A percentile compares a stretch with the other conserved stretches of the same genome.
These are phyloP conservation scores for Ypsolopha scabrella DNA, from an alignment of 2,888 invertebrate genomes.

Conservation along the genomic window DNA sequence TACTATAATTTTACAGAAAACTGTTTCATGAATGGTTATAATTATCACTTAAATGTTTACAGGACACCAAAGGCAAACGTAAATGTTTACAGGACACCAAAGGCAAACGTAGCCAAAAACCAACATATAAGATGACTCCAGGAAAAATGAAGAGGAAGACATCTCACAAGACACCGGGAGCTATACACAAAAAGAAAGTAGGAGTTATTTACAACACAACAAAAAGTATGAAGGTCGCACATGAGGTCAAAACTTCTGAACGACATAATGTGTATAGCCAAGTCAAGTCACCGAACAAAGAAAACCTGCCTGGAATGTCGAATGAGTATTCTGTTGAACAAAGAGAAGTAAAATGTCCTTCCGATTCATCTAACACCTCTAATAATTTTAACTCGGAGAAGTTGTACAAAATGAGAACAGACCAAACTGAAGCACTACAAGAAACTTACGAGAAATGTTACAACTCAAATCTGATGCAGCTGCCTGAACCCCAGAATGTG, in stretches of 20 bases:
- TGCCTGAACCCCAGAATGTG: conserved; percentile 23
- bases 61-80: too few relatives aligned
- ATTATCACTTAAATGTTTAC: background rate
- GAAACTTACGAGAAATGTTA: conserved; percentile 46
- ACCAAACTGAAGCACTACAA: conserved; percentile 25
- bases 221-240: conserved; percentile 33
- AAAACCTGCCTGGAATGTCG: conserved; percentile 24
- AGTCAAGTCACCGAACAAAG: conserved; percentile 28
- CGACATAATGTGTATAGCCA: conserved; percentile 19
- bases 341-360: conserved; percentile 37
- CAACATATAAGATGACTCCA: conserved; percentile 45
- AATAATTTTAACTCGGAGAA: conserved; percentile 46
- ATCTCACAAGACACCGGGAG: conserved; percentile 41
- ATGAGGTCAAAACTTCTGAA: conserved; percentile 25
- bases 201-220: conserved; percentile 38
- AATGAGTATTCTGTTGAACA: conserved; percentile 22
- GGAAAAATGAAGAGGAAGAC: conserved; percentile 50
- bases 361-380: conserved; percentile 38
- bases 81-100: conserved; percentile 49
- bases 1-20: too few relatives aligned
- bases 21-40: too few relatives aligned
- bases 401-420: conserved; percentile 39
- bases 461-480: conserved; percentile 7
- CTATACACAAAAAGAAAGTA: conserved; percentile 45
- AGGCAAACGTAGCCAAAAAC: conserved; percentile 30